Percentiles rank a stretch among this genome's conserved stretches.
These are phyloP conservation scores for Toxotes lorentzi DNA, from an alignment of 2,797 vertebrate genomes.

Conservation along the genomic window DNA sequence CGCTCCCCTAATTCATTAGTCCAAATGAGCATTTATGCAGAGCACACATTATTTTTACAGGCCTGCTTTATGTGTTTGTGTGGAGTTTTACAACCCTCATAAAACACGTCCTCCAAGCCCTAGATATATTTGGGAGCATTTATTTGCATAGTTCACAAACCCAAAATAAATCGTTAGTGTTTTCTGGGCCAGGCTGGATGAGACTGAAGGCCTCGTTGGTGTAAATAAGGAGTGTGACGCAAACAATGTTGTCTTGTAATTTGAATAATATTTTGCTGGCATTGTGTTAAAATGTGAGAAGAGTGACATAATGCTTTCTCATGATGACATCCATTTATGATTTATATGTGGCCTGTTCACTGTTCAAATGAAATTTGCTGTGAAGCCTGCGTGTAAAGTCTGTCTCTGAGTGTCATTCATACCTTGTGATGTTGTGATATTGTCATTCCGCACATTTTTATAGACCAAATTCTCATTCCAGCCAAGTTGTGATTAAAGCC, in stretches of 20 bases:
- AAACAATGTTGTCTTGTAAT: conserved; percentile 51
- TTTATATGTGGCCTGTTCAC: conserved; percentile 6
- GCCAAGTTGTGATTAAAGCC: neutral
- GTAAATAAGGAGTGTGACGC: conserved; percentile 43
- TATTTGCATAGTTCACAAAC: conserved; percentile 85
- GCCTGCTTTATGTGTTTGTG: conserved; percentile 84
- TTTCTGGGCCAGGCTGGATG: conserved; percentile 60
- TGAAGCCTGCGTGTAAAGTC: neutral
- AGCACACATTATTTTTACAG: conserved; percentile 84
- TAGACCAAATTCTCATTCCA: neutral
- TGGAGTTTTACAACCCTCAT: conserved; percentile 83
- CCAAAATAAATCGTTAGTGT: conserved; percentile 76
- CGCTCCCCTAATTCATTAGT: conserved; percentile 83
- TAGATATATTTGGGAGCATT: conserved; percentile 83
- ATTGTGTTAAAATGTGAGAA: conserved; percentile 29
- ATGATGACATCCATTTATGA: conserved; percentile 7
- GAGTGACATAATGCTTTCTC: conserved; percentile 26
- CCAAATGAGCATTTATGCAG: conserved; percentile 83
- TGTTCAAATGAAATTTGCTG: neutral
- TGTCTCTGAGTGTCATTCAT: neutral
- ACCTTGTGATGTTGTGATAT: neutral
- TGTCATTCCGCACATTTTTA: too few relatives aligned
- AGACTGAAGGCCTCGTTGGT: conserved; percentile 29
- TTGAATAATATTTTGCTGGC: conserved; percentile 52
- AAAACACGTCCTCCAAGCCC: conserved; percentile 85